Percentiles rank a stretch among this genome's conserved stretches.
phyloP scores from a whole-genome alignment of 2,113 vertebrate species.

The Murina feae region DNA sequence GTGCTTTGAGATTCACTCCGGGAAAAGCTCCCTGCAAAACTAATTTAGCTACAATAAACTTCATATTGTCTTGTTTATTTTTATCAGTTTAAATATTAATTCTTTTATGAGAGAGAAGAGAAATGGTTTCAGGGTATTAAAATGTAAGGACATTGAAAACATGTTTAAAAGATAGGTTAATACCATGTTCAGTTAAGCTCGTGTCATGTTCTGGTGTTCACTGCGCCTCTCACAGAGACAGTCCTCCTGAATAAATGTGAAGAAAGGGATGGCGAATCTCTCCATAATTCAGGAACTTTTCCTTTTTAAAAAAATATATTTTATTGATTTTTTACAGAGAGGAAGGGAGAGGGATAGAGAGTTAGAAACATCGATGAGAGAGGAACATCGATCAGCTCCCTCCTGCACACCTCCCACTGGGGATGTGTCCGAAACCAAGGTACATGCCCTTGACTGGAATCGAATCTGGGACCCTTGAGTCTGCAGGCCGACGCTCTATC shows the following conservation, averaged over 20 bases:
- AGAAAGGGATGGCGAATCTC: background rate
- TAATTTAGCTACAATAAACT: background rate
- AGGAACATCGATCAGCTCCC: too few relatives aligned
- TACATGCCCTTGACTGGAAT: too few relatives aligned
- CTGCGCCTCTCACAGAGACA: too few relatives aligned
- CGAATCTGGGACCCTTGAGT: too few relatives aligned
- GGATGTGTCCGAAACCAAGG: too few relatives aligned
- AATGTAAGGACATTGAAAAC: background rate
- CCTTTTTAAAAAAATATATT: too few relatives aligned
- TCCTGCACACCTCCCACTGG: too few relatives aligned
- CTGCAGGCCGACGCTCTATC: too few relatives aligned
- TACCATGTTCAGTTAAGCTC: rapidly evolving
- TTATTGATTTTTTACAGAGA: too few relatives aligned
- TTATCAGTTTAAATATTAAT: background rate
- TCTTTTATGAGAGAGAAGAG: background rate
- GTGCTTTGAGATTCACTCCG: rapidly evolving
- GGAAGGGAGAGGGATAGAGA: too few relatives aligned
- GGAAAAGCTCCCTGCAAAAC: background rate
- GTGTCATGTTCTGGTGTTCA: background rate
- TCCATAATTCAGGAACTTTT: background rate
- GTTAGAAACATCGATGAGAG: too few relatives aligned
- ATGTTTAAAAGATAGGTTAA: background rate
- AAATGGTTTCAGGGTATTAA: background rate
- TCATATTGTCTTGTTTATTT: background rate
- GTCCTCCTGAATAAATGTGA: background rate